Percentiles rank a stretch among this genome's conserved stretches.
These are phyloP conservation scores for Tethea ocularis DNA, from an alignment of 2,888 invertebrate genomes.

Conservation along the genomic window DNA sequence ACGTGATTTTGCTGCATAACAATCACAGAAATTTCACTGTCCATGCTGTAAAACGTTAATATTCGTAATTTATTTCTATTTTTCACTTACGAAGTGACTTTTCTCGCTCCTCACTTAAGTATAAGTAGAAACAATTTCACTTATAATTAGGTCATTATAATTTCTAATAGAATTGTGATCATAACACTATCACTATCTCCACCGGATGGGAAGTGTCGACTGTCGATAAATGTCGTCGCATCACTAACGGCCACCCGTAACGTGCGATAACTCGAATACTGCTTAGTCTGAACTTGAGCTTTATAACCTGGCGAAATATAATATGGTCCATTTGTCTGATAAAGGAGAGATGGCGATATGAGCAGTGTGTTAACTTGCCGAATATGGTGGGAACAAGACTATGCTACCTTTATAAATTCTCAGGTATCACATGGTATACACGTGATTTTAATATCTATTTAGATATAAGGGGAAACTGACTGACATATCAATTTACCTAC, in stretches of 20 bases:
- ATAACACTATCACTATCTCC: not conserved
- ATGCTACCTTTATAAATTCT: not conserved
- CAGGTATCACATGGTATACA: no score
- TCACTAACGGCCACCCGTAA: constrained; percentile 19
- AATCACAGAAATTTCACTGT: no score
- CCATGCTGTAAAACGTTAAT: no score
- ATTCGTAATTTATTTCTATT: no score
- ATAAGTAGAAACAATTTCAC: not conserved
- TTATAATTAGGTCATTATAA: not conserved
- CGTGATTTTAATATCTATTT: no score
- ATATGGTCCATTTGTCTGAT: constrained; percentile 29
- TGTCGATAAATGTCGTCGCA: constrained; percentile 9
- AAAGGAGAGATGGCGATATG: constrained; percentile 10
- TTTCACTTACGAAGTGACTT: not conserved
- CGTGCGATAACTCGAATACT: constrained; percentile 8
- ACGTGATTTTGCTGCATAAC: no score
- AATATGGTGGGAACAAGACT: not conserved
- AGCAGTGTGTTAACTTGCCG: not conserved
- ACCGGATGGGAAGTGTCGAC: constrained; percentile 11
- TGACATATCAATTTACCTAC: no score
- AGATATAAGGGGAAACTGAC: no score
- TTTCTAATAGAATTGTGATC: not conserved
- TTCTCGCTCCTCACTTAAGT: not conserved
- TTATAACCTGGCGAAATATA: constrained; percentile 16
- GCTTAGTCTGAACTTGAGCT: constrained; percentile 15